Evolutionary conservation across 2,113 vertebrate species (phyloP), one percentile per base, ranked within the genome.

Genomic region (Centropus unirufus): DNA sequence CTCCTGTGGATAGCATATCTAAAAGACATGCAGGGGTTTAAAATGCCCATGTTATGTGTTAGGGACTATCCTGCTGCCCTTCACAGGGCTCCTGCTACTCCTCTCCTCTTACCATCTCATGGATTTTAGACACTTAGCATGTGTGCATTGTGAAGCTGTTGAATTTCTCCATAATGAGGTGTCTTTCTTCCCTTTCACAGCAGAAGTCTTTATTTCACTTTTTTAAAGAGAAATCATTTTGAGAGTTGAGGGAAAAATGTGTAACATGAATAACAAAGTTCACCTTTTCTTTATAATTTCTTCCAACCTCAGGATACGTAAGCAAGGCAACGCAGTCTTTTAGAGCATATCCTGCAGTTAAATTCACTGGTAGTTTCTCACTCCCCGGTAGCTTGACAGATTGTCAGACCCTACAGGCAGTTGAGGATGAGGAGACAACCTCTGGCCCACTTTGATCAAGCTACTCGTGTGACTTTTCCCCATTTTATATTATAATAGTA

Each of bases 391-490:
- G 40, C 15, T 39, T 96, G 90, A 88, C 85, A 80, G 64, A 21
- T 64, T 95, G 73, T 83, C 82, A 93, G 84, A 92, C 79, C 68
- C 76, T 83, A 44, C 79, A 81, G 92, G 61, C 90, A 75, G 47
- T 16, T 64, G 40, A 72, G 66, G 68, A 67, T 83, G 90, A 88
- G 87, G 55, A 93, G 61, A 63, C 79, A 86, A 95, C 78, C 90
- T 46, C 1, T 87, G 72, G 57, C 44, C 47, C 62, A 16, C 85
- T 96, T 96, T 97, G 96, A 96, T 96, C 90, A 87, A 81, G 72
- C 88, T 92, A 32, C 59, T 90, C 94, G 82, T 93, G 63, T 93
- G 91, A 59, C 62, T 92, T 94, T 94, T 92, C 49, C 82, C 85
- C 39, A 83, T 86, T 90, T 95, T 92, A 86, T 78, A 84, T 89